A percentile compares a stretch with the other conserved stretches of the same genome.
Conservation (phyloP, 2,797 vertebrate genomes). For the Thalassophryne amazonica region DNA sequence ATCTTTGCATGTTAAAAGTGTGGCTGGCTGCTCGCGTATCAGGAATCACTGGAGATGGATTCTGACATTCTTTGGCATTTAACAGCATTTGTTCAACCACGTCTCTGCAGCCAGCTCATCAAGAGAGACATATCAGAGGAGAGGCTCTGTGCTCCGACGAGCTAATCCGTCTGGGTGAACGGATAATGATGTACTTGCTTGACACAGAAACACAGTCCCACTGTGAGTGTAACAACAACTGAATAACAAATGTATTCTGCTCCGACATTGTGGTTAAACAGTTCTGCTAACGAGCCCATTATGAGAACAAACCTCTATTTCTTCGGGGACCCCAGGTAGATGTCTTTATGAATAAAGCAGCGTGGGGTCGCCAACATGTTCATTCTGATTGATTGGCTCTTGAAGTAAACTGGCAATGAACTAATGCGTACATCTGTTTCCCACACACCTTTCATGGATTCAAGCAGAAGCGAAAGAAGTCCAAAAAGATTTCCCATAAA, state of each 20-base stretch:
- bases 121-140: constrained; percentile 35
- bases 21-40: constrained; percentile 9
- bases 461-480: constrained; percentile 18
- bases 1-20: not conserved
- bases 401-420: constrained; percentile 1
- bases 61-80: constrained; percentile 47
- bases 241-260: constrained; percentile 48
- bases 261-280: constrained; percentile 33
- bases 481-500: constrained; percentile 15
- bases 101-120: constrained; percentile 44
- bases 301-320: constrained; percentile 39
- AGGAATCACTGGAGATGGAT: constrained; percentile 18
- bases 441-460: constrained; percentile 18
- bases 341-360: constrained; percentile 11
- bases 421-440: constrained; percentile 1
- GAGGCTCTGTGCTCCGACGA: constrained; percentile 37
- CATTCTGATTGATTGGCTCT: constrained; percentile 6
- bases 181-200: constrained; percentile 64
- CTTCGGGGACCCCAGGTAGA: constrained; percentile 10
- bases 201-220: constrained; percentile 56
- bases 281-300: constrained; percentile 54
- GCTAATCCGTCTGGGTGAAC: constrained; percentile 60
- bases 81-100: constrained; percentile 30
- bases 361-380: constrained; percentile 12
- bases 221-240: constrained; percentile 41